Evolutionary conservation across 2,797 vertebrate genomes (phyloP).

Genomic region (Odontamblyopus rebecca): DNA sequence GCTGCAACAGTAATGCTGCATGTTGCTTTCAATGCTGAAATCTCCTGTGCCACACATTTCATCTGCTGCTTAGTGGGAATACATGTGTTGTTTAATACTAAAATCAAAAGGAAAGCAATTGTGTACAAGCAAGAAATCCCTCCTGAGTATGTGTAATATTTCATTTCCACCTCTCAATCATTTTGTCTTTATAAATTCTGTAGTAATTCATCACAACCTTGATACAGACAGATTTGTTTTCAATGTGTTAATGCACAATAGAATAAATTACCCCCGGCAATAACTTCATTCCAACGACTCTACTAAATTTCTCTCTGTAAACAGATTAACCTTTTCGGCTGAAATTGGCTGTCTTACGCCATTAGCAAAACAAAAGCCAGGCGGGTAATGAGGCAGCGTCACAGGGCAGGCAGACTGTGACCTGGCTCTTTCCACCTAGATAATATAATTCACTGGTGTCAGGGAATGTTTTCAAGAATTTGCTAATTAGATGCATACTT

Average conservation of each 20-base stretch:
- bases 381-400: conserved; percentile 17
- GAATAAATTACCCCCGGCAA: conserved; percentile 28
- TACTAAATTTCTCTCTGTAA: conserved; percentile 27
- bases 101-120: background rate
- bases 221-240: conserved; percentile 22
- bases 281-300: conserved; percentile 8
- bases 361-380: conserved; percentile 30
- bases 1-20: conserved; percentile 2
- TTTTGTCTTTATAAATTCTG: conserved; percentile 14
- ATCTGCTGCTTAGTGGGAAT: background rate
- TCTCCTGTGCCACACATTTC: conserved; percentile 4
- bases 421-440: background rate
- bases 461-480: conserved; percentile 7
- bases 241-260: conserved; percentile 22
- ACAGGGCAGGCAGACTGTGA: conserved; percentile 7
- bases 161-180: background rate
- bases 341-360: conserved; percentile 25
- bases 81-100: background rate
- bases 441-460: conserved; percentile 9
- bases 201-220: conserved; percentile 17
- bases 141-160: background rate
- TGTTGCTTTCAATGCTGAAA: conserved; percentile 17
- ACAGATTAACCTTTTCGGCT: conserved; percentile 45
- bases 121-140: background rate
- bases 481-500: conserved; percentile 1